These are phyloP conservation scores for Ellobium chinense DNA, from an alignment of 2,888 invertebrate species.

Conservation along the genomic window DNA sequence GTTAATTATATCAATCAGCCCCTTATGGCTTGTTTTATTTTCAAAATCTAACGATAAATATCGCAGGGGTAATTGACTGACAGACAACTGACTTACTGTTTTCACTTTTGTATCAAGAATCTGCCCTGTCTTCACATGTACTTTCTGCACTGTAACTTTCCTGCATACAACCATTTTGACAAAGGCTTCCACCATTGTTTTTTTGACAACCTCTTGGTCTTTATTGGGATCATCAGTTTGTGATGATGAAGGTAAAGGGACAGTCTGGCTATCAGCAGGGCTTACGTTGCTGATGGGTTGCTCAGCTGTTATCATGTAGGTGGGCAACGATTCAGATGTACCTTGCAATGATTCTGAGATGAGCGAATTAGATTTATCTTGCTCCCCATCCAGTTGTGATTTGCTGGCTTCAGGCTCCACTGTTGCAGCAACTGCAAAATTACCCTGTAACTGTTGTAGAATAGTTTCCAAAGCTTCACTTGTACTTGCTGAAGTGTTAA, in stretches of 20 bases:
- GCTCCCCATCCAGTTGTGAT: background rate
- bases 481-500: background rate
- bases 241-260: background rate
- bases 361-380: background rate
- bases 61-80: too few species aligned
- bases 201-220: constrained; percentile 32
- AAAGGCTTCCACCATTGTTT: constrained; percentile 47
- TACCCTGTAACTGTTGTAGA: constrained; percentile 17
- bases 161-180: constrained; percentile 51
- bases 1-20: too few species aligned
- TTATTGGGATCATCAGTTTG: constrained; percentile 19
- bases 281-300: background rate
- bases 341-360: background rate
- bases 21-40: too few species aligned
- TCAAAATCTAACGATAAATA: too few species aligned
- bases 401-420: background rate
- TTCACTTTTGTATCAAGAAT: constrained; percentile 42
- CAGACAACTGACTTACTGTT: constrained; percentile 31
- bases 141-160: constrained; percentile 43
- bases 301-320: background rate
- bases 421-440: background rate
- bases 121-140: constrained; percentile 42
- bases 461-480: constrained; percentile 10
- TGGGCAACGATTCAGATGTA: background rate
- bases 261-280: background rate